Evolutionary conservation across 2,113 vertebrate species (phyloP).

Genomic region (Sylvilagus bachmani): DNA sequence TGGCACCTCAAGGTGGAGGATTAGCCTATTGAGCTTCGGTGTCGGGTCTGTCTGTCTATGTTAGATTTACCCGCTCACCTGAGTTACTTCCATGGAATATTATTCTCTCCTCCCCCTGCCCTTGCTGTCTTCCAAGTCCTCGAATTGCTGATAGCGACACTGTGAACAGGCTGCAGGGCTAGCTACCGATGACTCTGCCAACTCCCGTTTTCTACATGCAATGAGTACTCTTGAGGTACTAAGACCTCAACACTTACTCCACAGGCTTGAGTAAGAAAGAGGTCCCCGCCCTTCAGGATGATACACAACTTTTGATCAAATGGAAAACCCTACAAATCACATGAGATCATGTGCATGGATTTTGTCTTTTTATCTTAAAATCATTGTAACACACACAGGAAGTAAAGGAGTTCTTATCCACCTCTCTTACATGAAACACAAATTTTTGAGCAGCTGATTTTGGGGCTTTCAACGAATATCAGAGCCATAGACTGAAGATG

Average conservation of each 20-base stretch:
- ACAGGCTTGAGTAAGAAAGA: background rate
- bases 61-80: background rate
- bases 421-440: background rate
- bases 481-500: background rate
- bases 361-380: constrained; percentile 19
- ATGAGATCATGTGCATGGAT: background rate
- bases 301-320: background rate
- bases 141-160: background rate
- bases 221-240: background rate
- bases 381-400: background rate
- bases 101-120: background rate
- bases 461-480: background rate
- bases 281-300: background rate
- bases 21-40: no score
- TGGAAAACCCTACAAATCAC: background rate
- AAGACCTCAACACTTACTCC: background rate
- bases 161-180: background rate
- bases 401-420: background rate
- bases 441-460: background rate
- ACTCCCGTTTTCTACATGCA: background rate
- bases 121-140: background rate
- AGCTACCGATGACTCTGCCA: background rate
- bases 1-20: no score
- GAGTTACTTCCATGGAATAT: background rate
- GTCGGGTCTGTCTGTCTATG: background rate